Percentiles rank a stretch among this genome's conserved stretches.
Evolutionary conservation across 2,113 vertebrate genomes (phyloP).

Genomic region (Ameiurus melas): DNA sequence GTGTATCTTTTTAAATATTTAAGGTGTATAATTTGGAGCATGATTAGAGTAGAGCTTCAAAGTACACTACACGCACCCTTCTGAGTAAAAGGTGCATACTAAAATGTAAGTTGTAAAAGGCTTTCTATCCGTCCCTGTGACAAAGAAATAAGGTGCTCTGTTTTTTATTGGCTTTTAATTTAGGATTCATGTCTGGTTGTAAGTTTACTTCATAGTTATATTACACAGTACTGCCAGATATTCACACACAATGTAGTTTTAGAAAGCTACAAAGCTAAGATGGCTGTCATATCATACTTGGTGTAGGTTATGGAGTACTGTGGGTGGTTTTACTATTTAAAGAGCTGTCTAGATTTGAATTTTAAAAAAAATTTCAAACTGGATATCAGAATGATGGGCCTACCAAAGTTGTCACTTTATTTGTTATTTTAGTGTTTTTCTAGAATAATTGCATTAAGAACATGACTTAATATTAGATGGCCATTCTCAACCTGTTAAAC

Average conservation of each 20-base stretch:
- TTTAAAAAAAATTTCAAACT: no score
- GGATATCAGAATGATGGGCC: background rate
- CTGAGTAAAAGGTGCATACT: background rate
- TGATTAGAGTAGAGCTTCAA: background rate
- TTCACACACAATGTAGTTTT: background rate
- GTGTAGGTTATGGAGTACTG: background rate
- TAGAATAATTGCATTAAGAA: background rate
- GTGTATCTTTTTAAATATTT: background rate
- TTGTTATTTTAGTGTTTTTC: background rate
- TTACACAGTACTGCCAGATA: background rate
- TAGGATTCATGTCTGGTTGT: background rate
- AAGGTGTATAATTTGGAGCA: background rate
- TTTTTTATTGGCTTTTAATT: background rate
- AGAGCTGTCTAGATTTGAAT: background rate
- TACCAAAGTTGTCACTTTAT: background rate
- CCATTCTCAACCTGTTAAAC: constrained; percentile 30
- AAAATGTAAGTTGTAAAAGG: background rate
- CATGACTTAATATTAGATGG: constrained; percentile 8
- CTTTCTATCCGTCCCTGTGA: background rate
- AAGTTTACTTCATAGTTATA: background rate
- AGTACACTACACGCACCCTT: background rate
- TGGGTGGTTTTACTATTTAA: background rate
- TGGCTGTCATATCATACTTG: background rate
- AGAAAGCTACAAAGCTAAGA: background rate
- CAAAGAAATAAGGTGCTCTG: background rate